Percentiles rank a stretch among this genome's conserved stretches.
Conservation (phyloP, 2,797 vertebrate genomes). For the Gambusia yucatana region DNA sequence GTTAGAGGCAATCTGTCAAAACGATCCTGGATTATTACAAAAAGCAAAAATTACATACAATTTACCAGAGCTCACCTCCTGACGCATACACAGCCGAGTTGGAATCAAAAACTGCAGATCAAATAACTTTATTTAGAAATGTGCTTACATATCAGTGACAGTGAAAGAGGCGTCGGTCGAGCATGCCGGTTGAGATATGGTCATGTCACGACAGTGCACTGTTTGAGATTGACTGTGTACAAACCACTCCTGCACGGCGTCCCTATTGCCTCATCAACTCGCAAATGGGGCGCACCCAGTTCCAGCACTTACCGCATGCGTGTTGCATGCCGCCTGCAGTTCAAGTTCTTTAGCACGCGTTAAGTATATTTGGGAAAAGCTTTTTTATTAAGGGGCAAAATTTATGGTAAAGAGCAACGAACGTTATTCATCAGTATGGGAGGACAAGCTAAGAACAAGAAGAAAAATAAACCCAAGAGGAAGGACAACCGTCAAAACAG, state of each 20-base stretch:
- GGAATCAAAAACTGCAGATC: background rate
- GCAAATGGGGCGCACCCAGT: background rate
- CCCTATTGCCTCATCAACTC: background rate
- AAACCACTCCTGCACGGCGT: background rate
- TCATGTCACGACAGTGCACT: background rate
- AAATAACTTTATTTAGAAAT: background rate
- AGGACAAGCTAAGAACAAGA: slow-evolving; percentile 83
- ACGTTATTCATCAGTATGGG: slow-evolving; percentile 71
- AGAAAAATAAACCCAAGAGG: slow-evolving; percentile 79
- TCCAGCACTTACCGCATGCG: slow-evolving; percentile 49
- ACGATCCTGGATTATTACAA: background rate
- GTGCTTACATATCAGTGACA: background rate
- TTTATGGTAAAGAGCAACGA: background rate
- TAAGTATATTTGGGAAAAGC: slow-evolving; percentile 10
- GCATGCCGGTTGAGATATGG: background rate
- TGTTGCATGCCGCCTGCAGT: background rate
- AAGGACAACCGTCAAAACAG: slow-evolving; percentile 69
- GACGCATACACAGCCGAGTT: background rate
- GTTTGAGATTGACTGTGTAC: background rate
- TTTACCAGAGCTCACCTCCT: background rate
- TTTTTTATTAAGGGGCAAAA: background rate
- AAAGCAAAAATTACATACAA: background rate
- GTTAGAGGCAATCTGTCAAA: background rate
- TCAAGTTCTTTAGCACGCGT: slow-evolving; percentile 48
- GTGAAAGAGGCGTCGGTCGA: background rate